A percentile compares a stretch with the other conserved stretches of the same genome.
These are phyloP conservation scores for Oxyruncus cristatus DNA, from an alignment of 2,113 vertebrate species.

Conservation along the genomic window DNA sequence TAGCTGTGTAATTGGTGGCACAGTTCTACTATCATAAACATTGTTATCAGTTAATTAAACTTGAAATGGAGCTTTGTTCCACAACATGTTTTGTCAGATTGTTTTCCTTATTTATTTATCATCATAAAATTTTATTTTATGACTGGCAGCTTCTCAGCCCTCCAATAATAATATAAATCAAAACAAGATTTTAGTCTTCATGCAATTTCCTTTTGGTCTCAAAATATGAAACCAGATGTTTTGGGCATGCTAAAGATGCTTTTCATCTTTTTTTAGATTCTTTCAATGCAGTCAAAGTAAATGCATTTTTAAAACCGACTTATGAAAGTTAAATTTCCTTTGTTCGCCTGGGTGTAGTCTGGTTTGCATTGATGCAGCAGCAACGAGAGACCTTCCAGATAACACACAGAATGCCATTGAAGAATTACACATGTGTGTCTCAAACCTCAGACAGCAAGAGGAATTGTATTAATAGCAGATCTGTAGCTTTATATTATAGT, in stretches of 20 bases:
- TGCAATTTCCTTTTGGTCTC: conserved; percentile 93
- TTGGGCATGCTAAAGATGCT: conserved; percentile 90
- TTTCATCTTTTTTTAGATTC: conserved; percentile 89
- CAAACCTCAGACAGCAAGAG: conserved; percentile 66
- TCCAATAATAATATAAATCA: conserved; percentile 95
- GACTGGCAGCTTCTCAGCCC: conserved; percentile 83
- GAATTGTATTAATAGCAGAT: conserved; percentile 74
- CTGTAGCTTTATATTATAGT: conserved; percentile 52
- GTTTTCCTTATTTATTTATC: conserved; percentile 87
- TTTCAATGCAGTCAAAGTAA: conserved; percentile 86
- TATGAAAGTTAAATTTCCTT: conserved; percentile 91
- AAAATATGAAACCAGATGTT: conserved; percentile 98
- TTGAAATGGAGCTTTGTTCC: conserved; percentile 81
- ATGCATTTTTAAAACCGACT: conserved; percentile 85
- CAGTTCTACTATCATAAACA: conserved; percentile 81
- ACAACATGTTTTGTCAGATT: conserved; percentile 81
- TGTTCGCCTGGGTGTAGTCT: conserved; percentile 88
- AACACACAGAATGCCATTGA: conserved; percentile 70
- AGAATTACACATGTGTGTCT: conserved; percentile 71
- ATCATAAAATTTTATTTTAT: conserved; percentile 84
- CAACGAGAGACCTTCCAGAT: conserved; percentile 81
- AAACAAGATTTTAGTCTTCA: conserved; percentile 95
- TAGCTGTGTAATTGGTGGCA: conserved; percentile 85
- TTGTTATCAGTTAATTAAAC: conserved; percentile 91
- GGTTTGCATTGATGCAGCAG: conserved; percentile 94